These are phyloP conservation scores for Nautilus pompilius DNA, from an alignment of 1,140 invertebrate species.

Conservation along the genomic window DNA sequence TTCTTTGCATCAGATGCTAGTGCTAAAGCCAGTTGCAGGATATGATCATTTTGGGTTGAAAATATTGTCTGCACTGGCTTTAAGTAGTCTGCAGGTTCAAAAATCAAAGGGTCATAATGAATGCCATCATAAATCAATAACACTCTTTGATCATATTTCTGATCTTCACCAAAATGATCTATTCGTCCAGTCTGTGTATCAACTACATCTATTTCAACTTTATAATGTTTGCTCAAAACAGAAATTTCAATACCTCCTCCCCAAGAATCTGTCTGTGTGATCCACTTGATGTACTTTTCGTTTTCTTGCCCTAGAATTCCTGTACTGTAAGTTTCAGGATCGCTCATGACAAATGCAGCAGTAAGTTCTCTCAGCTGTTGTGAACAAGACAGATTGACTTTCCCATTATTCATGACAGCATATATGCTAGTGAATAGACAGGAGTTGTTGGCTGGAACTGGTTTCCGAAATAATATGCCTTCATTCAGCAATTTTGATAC, in stretches of 20 bases:
- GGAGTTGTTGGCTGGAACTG: constrained; percentile 92
- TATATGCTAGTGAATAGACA: constrained; percentile 89
- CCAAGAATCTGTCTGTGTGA: constrained; percentile 66
- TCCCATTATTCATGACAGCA: constrained; percentile 64
- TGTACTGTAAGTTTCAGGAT: constrained; percentile 76
- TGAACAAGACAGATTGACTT: constrained; percentile 71
- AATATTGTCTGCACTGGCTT: constrained; percentile 68
- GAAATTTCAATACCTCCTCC: constrained; percentile 92
- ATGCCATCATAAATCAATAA: constrained; percentile 94
- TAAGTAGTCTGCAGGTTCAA: constrained; percentile 65
- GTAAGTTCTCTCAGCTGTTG: constrained; percentile 80
- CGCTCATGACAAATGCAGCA: constrained; percentile 73
- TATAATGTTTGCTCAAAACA: constrained; percentile 84
- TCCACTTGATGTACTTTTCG: constrained; percentile 73
- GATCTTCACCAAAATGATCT: constrained; percentile 91
- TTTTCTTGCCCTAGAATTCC: constrained; percentile 84
- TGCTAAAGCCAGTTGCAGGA: constrained; percentile 76
- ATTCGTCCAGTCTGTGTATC: constrained; percentile 86
- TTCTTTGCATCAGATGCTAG: constrained; percentile 83
- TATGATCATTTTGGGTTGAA: constrained; percentile 66
- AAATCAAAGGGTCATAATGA: constrained; percentile 90
- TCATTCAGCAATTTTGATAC: constrained; percentile 6
- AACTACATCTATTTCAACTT: constrained; percentile 89
- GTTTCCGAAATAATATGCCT: constrained; percentile 82
- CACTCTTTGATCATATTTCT: constrained; percentile 77